Evolutionary conservation across 2,113 vertebrate genomes (phyloP).

Genomic region (Morphnarchus princeps): DNA sequence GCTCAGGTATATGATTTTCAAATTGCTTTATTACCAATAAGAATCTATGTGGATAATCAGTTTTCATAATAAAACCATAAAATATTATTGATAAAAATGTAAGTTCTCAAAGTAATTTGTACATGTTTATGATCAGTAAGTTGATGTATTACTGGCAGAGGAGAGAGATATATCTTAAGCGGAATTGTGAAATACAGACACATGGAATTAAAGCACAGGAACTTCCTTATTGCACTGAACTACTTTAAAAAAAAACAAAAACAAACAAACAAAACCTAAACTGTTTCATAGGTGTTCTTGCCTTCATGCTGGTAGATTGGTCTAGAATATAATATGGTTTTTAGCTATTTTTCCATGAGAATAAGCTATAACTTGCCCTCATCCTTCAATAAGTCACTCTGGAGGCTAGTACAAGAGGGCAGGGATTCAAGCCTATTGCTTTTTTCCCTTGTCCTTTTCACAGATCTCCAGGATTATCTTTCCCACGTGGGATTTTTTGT

Average conservation of each 20-base stretch:
- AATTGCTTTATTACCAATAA: neutral
- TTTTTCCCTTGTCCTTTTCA: neutral
- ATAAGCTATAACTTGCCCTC: neutral
- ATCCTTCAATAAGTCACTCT: neutral
- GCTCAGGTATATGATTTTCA: neutral
- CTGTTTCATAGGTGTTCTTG: neutral
- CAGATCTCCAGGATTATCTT: neutral
- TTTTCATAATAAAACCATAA: neutral
- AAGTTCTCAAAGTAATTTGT: neutral
- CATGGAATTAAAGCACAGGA: neutral
- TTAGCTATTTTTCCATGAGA: neutral
- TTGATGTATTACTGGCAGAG: neutral
- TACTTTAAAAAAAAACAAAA: neutral
- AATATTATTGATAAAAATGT: neutral
- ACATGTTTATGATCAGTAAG: neutral
- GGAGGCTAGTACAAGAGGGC: neutral
- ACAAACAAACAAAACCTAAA: no score
- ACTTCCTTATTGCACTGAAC: conserved; percentile 7
- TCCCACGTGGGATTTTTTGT: neutral
- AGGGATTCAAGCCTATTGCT: neutral
- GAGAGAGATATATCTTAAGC: neutral
- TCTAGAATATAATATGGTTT: fast-evolving
- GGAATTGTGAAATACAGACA: neutral
- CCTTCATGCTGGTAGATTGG: neutral
- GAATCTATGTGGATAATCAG: neutral